Evolutionary conservation across 2,797 vertebrate species (phyloP).

Genomic region (Myripristis murdjan): DNA sequence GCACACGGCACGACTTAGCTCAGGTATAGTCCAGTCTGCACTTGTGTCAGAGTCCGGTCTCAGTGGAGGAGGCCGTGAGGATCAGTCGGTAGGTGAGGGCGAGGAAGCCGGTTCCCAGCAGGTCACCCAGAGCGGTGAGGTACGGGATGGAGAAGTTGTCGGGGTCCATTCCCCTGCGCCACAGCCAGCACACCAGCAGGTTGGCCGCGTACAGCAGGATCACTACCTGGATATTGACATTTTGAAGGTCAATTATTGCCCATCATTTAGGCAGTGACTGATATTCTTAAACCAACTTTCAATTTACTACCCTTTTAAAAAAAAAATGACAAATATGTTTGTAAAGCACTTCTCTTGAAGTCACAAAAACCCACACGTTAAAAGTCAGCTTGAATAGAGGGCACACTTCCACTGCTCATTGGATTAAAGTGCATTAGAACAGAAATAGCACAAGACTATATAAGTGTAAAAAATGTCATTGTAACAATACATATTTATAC

Average conservation of each 20-base stretch:
- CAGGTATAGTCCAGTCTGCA: not conserved
- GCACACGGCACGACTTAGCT: not conserved
- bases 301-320: not conserved
- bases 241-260: not conserved
- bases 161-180: slow-evolving; percentile 89
- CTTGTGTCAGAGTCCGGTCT: slow-evolving; percentile 52
- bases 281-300: not conserved
- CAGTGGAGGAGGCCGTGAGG: slow-evolving; percentile 48
- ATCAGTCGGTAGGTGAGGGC: slow-evolving; percentile 86
- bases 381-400: too few relatives aligned
- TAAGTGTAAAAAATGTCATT: not conserved
- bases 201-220: slow-evolving; percentile 87
- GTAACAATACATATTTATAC: not conserved
- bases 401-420: not conserved
- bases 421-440: not conserved
- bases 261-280: not conserved
- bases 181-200: slow-evolving; percentile 88
- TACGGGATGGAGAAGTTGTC: slow-evolving; percentile 94
- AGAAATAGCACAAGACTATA: not conserved
- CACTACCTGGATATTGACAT: slow-evolving; percentile 81
- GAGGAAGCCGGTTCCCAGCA: slow-evolving; percentile 90
- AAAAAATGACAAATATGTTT: not conserved
- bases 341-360: too few relatives aligned
- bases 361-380: not conserved
- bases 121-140: slow-evolving; percentile 92